Percentiles rank a stretch among this genome's conserved stretches.
phyloP scores from a whole-genome alignment of 2,113 vertebrate genomes.

The Chelonoidis abingdonii region DNA sequence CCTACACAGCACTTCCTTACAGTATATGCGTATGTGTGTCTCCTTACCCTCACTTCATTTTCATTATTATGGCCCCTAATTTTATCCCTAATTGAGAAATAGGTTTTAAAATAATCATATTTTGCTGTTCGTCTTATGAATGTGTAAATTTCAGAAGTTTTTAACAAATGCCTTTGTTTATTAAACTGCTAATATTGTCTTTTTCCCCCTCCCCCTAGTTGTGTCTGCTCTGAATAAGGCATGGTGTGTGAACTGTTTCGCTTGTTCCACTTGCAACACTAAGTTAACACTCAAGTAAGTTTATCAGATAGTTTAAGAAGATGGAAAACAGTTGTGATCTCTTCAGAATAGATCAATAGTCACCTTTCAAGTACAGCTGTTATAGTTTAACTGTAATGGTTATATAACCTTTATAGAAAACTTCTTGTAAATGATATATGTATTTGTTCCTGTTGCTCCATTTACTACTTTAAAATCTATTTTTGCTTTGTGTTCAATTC shows the following conservation, averaged over 20 bases:
- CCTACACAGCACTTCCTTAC: background rate
- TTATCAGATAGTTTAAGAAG: background rate
- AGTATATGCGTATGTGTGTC: background rate
- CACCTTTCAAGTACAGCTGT: background rate
- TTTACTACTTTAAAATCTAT: conserved; percentile 5
- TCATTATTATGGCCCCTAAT: rapidly evolving
- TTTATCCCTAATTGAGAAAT: background rate
- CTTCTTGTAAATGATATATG: background rate
- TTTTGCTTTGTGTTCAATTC: conserved; percentile 44
- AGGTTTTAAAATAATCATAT: background rate
- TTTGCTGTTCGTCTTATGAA: background rate
- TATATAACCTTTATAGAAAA: background rate
- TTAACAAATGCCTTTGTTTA: background rate
- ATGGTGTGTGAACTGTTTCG: conserved; percentile 97
- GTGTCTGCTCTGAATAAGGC: conserved; percentile 98
- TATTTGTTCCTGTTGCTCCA: background rate
- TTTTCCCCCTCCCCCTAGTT: conserved; percentile 78
- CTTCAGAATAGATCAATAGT: background rate
- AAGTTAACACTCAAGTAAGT: conserved; percentile 99
- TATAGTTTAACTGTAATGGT: background rate
- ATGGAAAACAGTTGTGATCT: background rate
- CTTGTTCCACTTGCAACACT: conserved; percentile 97
- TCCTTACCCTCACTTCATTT: rapidly evolving
- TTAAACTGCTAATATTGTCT: conserved; percentile 15
- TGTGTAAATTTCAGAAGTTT: background rate